These are phyloP conservation scores for Psilopsiagon aymara DNA, from an alignment of 2,113 vertebrate genomes.

Conservation along the genomic window DNA sequence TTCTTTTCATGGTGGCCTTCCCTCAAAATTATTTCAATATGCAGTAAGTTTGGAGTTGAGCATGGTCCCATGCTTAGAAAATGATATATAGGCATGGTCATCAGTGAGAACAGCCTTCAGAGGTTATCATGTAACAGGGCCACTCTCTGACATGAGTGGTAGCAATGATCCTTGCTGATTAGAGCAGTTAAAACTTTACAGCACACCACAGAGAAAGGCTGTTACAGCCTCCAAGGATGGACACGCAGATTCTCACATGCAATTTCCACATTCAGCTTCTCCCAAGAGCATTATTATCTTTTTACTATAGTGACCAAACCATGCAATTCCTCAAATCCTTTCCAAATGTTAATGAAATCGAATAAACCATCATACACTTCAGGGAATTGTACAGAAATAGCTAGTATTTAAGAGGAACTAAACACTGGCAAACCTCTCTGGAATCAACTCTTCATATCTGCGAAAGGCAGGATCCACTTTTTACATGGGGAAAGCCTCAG, in stretches of 20 bases:
- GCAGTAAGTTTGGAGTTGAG: neutral
- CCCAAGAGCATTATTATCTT: constrained; percentile 49
- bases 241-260: constrained; percentile 23
- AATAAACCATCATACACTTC: constrained; percentile 50
- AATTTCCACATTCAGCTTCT: constrained; percentile 53
- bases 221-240: constrained; percentile 27
- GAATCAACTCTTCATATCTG: constrained; percentile 9
- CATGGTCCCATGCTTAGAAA: neutral
- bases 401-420: constrained; percentile 40
- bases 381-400: constrained; percentile 55
- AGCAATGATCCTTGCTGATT: constrained; percentile 35
- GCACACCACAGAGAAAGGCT: neutral
- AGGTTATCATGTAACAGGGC: neutral
- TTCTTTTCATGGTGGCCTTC: neutral
- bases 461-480: neutral
- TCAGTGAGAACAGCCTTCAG: neutral
- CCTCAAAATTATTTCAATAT: constrained; percentile 5
- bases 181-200: constrained; percentile 44
- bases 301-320: constrained; percentile 59
- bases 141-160: constrained; percentile 16
- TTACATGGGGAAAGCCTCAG: neutral
- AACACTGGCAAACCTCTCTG: constrained; percentile 30
- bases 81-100: neutral
- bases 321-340: constrained; percentile 60
- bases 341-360: constrained; percentile 68